Percentiles rank a stretch among this genome's conserved stretches.
These are phyloP conservation scores for Rhopalosiphum maidis DNA, from an alignment of 1,140 invertebrate species.

Conservation along the genomic window DNA sequence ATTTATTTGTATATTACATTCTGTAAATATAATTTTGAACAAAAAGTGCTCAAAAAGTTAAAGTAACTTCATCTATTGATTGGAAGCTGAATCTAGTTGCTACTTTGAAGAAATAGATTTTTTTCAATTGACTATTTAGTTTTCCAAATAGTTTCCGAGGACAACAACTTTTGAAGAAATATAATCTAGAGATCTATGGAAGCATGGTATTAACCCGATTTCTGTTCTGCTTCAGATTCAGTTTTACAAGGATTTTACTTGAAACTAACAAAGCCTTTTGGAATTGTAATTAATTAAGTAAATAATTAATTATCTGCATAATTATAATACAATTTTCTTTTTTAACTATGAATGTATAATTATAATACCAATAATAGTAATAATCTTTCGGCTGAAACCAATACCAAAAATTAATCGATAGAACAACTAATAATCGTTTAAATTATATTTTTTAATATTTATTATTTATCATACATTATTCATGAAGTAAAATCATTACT, in stretches of 20 bases:
- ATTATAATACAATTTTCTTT: neutral
- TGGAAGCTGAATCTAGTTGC: neutral
- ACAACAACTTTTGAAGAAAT: neutral
- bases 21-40: neutral
- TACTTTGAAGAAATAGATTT: neutral
- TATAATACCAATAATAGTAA: neutral
- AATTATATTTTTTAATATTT: conserved; percentile 25
- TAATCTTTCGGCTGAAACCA: neutral
- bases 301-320: neutral
- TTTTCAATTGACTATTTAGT: neutral
- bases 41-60: neutral
- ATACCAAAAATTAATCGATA: neutral
- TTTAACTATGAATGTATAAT: neutral
- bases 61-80: neutral
- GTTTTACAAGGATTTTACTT: neutral
- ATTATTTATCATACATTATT: neutral
- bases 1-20: neutral
- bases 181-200: neutral
- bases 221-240: neutral
- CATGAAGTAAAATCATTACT: neutral
- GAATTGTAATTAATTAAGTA: neutral
- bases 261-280: neutral
- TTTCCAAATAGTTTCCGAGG: neutral
- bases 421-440: neutral
- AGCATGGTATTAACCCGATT: neutral